Evolutionary conservation across 2,113 vertebrate genomes (phyloP).

Genomic region (Myodes glareolus): DNA sequence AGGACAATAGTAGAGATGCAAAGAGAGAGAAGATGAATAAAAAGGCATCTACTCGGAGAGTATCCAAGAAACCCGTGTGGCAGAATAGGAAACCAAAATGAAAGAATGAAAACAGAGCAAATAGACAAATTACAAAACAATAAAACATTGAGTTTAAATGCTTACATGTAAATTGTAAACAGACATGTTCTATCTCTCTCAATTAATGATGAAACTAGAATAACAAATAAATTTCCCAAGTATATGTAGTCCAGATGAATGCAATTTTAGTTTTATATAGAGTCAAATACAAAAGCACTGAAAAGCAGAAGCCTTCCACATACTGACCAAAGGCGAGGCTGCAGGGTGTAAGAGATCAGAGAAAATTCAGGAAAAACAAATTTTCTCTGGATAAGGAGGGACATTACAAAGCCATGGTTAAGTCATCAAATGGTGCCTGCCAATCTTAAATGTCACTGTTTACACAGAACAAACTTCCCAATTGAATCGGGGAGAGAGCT

Average conservation of each 20-base stretch:
- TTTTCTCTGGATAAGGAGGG: neutral
- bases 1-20: neutral
- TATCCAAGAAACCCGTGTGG: neutral
- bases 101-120: neutral
- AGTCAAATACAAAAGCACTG: neutral
- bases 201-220: neutral
- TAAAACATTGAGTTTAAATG: neutral
- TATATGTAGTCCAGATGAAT: neutral
- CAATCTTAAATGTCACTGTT: neutral
- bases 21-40: neutral
- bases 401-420: neutral
- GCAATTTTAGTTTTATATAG: neutral
- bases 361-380: neutral
- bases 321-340: neutral
- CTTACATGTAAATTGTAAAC: neutral
- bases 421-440: neutral
- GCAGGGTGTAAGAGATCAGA: neutral
- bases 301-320: neutral
- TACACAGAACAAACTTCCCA: neutral
- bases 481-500: neutral
- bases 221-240: neutral
- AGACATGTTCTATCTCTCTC: neutral
- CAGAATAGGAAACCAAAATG: too few relatives aligned
- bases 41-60: neutral
- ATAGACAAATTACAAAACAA: neutral